Evolutionary conservation across 23 tunicate genomes (phyloP), one percentile per base, ranked within the genome.

Genomic region (Pegea sp.): DNA sequence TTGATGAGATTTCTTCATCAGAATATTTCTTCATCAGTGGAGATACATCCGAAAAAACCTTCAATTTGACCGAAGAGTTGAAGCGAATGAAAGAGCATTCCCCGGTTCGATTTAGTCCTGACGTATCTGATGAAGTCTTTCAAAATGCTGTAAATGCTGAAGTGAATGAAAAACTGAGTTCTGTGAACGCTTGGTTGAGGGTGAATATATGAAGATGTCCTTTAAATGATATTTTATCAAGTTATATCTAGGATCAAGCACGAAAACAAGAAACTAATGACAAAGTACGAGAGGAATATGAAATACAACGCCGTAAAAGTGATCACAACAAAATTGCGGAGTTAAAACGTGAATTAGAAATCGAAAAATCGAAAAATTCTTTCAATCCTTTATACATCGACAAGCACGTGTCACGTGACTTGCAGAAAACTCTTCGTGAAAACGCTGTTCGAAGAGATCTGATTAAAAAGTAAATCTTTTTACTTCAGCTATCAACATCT

Each of bases 101-200:
- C 46, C 11, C 13, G 16, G 16, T 16, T 38, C 16, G 11, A 38
- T 8, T 8, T 8, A 38, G 13, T 38, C 46, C 13, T 38, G 46
- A 38, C n/a, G n/a, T n/a, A n/a, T n/a, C n/a, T n/a, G n/a, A n/a
- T n/a, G n/a, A n/a, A n/a, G n/a, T n/a, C n/a, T n/a, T n/a, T n/a
- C n/a, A n/a, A n/a, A n/a, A n/a, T n/a, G n/a, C n/a, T n/a, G 69
- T 48, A 11, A 55, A 48, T 33, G 61, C 77, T 22, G 64, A 62
- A 44, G 68, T 71, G 22, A 71, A 62, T 49, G 60, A 62, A 24
- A 71, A 53, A 26, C 63, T 71, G 18, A 63, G 54, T 29, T 57
- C 62, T 44, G 69, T 71, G 18, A 71, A 71, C 59, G 16, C 28
- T 19, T 71, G 60, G 54, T 44, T 71, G 18, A 63, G 62, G 57